Conservation (phyloP, 2,113 vertebrate species). For the Hippotragus niger region DNA sequence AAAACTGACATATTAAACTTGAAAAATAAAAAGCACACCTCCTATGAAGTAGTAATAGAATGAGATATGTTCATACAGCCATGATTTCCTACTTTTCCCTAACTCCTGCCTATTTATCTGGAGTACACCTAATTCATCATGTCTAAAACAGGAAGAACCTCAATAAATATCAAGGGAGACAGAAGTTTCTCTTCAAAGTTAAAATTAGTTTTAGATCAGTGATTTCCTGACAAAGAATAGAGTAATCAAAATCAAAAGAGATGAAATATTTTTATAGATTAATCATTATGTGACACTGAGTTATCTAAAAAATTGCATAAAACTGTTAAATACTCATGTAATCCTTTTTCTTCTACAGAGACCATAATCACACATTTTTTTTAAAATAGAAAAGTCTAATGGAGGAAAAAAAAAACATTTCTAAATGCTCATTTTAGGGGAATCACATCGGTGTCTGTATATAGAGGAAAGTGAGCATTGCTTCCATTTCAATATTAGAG, state of each 20-base stretch:
- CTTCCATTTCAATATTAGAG: not conserved
- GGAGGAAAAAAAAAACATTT: not conserved
- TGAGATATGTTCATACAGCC: not conserved
- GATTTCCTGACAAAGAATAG: not conserved
- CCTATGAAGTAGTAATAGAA: not conserved
- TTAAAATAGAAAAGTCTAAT: not conserved
- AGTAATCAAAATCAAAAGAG: not conserved
- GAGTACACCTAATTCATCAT: not conserved
- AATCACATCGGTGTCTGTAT: not conserved
- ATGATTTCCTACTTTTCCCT: not conserved
- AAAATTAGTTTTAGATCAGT: not conserved
- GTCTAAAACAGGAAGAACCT: not conserved
- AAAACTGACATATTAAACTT: not conserved
- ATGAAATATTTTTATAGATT: not conserved
- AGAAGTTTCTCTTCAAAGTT: not conserved
- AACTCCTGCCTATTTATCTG: not conserved
- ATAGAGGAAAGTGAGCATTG: not conserved
- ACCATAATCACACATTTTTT: not conserved
- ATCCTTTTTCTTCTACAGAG: not conserved
- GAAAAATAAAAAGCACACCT: not conserved
- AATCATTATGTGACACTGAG: not conserved
- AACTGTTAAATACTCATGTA: not conserved
- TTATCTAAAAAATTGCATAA: not conserved
- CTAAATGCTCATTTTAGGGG: not conserved
- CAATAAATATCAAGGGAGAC: not conserved